Conservation (phyloP, 2,797 vertebrate species). For the Anomalospiza imberbis region DNA sequence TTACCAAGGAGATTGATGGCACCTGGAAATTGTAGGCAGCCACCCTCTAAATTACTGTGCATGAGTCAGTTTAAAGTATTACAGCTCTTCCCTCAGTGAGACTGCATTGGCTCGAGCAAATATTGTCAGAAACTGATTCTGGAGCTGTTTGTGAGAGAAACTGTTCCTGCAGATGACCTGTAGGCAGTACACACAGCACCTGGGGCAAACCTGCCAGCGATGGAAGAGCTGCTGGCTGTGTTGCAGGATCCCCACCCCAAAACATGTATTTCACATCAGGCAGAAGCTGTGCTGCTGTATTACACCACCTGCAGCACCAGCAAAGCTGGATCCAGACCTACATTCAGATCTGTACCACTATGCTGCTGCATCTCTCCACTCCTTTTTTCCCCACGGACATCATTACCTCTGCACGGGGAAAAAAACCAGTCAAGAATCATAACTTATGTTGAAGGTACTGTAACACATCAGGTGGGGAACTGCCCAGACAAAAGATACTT, state of each 20-base stretch:
- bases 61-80: conserved; percentile 38
- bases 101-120: not conserved
- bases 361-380: not conserved
- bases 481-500: not conserved
- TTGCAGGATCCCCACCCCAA: not conserved
- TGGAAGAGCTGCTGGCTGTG: not conserved
- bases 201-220: rapidly evolving
- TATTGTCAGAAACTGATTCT: not conserved
- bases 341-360: not conserved
- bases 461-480: not conserved
- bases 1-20: conserved; percentile 32
- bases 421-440: not conserved
- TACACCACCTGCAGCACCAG: not conserved
- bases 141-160: not conserved
- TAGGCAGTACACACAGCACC: not conserved
- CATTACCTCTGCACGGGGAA: not conserved
- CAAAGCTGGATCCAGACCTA: not conserved
- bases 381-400: too few species aligned
- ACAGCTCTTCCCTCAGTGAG: not conserved
- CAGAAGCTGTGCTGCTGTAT: not conserved
- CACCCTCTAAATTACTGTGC: conserved; percentile 13
- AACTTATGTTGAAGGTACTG: not conserved
- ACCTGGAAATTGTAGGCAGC: conserved; percentile 38
- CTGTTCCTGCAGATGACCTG: not conserved
- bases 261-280: not conserved